phyloP scores from a whole-genome alignment of 2,797 vertebrate species.

The Tolypeutes matacus region DNA sequence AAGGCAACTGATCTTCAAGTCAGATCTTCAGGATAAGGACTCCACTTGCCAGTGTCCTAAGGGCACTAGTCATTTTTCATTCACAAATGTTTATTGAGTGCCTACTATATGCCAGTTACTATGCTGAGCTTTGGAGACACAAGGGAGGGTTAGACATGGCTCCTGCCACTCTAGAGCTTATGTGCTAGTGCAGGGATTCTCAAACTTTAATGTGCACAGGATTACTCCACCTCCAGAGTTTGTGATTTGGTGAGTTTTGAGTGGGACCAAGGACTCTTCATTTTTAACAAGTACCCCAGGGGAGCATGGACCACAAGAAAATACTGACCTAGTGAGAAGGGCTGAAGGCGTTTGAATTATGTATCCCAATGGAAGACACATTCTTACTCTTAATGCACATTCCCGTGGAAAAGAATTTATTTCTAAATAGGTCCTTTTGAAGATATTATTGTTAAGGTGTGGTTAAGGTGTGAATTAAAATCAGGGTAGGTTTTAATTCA shows the following conservation, averaged over 20 bases:
- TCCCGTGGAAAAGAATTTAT: too few relatives aligned
- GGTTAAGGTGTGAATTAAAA: too few relatives aligned
- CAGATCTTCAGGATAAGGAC: not conserved
- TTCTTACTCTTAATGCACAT: too few relatives aligned
- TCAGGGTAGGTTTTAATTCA: too few relatives aligned
- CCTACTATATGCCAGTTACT: not conserved
- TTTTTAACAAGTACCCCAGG: not conserved
- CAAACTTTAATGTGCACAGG: not conserved
- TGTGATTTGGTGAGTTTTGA: not conserved
- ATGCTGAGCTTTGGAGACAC: not conserved
- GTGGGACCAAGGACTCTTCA: not conserved
- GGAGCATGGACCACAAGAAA: not conserved
- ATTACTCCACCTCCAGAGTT: rapidly evolving
- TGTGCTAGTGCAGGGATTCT: not conserved
- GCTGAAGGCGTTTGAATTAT: not conserved
- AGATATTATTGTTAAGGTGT: too few relatives aligned
- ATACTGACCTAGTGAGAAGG: not conserved
- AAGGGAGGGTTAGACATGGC: rapidly evolving
- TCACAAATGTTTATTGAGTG: not conserved
- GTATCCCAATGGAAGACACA: too few relatives aligned
- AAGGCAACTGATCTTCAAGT: not conserved
- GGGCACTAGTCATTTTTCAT: not conserved
- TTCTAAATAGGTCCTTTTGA: too few relatives aligned
- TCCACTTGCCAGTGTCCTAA: not conserved
- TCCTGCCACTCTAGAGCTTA: not conserved